Evolutionary conservation across 2,797 vertebrate species (phyloP).

Genomic region (Enoplosus armatus): DNA sequence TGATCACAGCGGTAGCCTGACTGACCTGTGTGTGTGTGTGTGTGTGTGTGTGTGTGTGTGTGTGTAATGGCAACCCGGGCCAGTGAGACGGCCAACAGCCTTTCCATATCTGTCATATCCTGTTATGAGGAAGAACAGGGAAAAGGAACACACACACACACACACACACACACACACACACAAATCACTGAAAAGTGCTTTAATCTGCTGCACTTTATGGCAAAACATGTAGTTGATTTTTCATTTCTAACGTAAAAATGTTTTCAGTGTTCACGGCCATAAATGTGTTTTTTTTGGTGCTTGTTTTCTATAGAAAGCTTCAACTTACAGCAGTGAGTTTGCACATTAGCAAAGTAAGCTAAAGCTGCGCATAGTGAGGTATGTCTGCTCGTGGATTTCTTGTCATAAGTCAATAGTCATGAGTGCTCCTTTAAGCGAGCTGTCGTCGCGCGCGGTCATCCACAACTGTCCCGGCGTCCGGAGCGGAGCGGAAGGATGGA

Average conservation of each 20-base stretch:
- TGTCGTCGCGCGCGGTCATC: constrained; percentile 34
- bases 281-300: neutral
- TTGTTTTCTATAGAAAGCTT: neutral
- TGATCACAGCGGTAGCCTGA: constrained; percentile 48
- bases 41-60: constrained; percentile 20
- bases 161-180: neutral
- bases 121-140: constrained; percentile 49
- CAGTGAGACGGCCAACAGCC: constrained; percentile 37
- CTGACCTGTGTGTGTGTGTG: constrained; percentile 40
- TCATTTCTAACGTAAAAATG: neutral
- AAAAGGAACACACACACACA: neutral
- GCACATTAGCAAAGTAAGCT: neutral
- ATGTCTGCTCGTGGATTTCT: neutral
- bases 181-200: too few species aligned
- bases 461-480: constrained; percentile 36
- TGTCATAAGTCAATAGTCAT: constrained; percentile 1
- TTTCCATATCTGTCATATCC: constrained; percentile 70
- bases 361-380: neutral
- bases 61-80: neutral
- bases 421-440: constrained; percentile 5
- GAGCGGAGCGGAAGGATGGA: constrained; percentile 27
- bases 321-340: neutral
- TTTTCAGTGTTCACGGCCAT: neutral
- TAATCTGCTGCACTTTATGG: neutral
- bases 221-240: too few species aligned